phyloP scores from a whole-genome alignment of 2,797 vertebrate genomes.

The Paedocypris micromegethes region DNA sequence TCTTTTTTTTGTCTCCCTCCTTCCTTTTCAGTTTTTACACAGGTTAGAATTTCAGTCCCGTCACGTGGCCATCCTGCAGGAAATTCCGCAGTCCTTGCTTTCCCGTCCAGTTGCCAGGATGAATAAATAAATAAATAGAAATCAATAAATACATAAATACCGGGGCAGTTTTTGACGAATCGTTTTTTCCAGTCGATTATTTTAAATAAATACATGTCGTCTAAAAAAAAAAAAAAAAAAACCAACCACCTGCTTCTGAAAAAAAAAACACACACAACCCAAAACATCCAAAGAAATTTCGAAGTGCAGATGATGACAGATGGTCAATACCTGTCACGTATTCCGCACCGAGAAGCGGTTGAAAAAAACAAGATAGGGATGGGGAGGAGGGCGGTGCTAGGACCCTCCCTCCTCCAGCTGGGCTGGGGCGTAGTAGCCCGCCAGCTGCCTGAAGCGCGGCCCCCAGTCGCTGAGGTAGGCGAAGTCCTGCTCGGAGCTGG shows the following conservation, averaged over 20 bases:
- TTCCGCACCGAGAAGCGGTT: slow-evolving; percentile 44
- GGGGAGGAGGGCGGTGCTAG: slow-evolving; percentile 70
- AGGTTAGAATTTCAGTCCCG: slow-evolving; percentile 19
- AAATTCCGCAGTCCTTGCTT: slow-evolving; percentile 42
- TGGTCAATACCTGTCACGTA: neutral
- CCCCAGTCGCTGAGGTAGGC: slow-evolving; percentile 93
- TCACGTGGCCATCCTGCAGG: slow-evolving; percentile 29
- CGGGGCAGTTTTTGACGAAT: slow-evolving; percentile 4
- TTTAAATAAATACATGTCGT: slow-evolving; percentile 63
- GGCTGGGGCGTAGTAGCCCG: slow-evolving; percentile 83
- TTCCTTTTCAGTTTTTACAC: slow-evolving; percentile 1
- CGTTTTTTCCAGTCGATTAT: neutral
- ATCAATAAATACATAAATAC: slow-evolving; percentile 78
- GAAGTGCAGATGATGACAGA: too few species aligned
- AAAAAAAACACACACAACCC: too few species aligned
- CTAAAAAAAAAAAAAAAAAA: too few species aligned
- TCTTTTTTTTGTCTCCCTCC: slow-evolving; percentile 11
- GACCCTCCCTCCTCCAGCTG: slow-evolving; percentile 81
- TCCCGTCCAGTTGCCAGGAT: slow-evolving; percentile 48
- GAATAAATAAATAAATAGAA: slow-evolving; percentile 74
- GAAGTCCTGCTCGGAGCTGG: slow-evolving; percentile 94
- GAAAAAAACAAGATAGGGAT: slow-evolving; percentile 44
- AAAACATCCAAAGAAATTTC: slow-evolving; percentile 6
- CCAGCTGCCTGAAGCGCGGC: slow-evolving; percentile 91
- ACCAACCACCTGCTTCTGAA: too few species aligned